Conservation (phyloP, 1,140 invertebrate genomes). For the Cydia strobilella region DNA sequence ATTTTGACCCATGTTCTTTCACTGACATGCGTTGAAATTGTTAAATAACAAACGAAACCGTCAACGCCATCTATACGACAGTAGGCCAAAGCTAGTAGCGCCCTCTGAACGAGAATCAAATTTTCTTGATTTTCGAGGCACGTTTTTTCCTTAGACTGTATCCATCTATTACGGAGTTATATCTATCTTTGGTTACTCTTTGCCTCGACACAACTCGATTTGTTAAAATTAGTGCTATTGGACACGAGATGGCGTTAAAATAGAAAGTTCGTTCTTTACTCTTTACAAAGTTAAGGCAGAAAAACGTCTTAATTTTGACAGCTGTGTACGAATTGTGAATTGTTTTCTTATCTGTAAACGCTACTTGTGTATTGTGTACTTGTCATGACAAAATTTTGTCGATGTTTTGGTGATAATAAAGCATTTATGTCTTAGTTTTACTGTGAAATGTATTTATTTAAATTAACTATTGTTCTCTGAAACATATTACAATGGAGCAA, state of each 20-base stretch:
- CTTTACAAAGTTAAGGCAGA: not conserved
- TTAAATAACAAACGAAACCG: too few species aligned
- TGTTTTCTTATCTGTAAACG: not conserved
- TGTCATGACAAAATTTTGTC: slow-evolving; percentile 1
- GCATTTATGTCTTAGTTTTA: not conserved
- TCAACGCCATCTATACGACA: too few species aligned
- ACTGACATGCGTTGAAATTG: too few species aligned
- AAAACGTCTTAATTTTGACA: not conserved
- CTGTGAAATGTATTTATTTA: not conserved
- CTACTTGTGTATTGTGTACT: not conserved
- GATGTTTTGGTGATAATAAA: slow-evolving; percentile 17
- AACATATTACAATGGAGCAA: not conserved
- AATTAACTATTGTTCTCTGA: not conserved
- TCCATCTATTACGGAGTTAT: too few species aligned
- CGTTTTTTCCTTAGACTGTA: too few species aligned
- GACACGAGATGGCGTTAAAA: not conserved
- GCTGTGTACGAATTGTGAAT: not conserved
- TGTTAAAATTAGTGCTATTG: too few species aligned
- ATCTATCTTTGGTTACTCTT: too few species aligned
- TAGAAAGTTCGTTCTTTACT: not conserved
- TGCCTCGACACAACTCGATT: too few species aligned
- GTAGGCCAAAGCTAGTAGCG: too few species aligned
- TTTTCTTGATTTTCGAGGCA: too few species aligned
- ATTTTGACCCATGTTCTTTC: too few species aligned
- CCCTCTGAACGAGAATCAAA: too few species aligned